Evolutionary conservation across 2,797 vertebrate species (phyloP), one percentile per base, ranked within the genome.

Genomic region (Chloroceryle amazona): DNA sequence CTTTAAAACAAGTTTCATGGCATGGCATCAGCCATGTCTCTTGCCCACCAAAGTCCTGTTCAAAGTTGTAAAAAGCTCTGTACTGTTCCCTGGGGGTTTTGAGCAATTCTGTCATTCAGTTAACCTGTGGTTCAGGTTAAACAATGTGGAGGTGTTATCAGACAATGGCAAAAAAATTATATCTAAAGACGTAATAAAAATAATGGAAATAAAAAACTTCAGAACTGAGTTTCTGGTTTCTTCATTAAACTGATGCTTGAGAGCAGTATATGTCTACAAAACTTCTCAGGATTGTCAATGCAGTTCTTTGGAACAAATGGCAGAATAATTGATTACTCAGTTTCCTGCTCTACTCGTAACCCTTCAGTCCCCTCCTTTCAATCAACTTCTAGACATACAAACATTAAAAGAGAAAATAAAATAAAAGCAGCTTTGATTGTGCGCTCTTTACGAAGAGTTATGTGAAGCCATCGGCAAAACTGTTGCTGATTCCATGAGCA

Each of bases 121-220:
- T 11, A 74, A 65, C 41, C 61, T 84, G 18, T 37, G 42, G 33
- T 44, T 97, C 74, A 73, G 42, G 39, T 94, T 66, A 87, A 97
- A 94, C 19, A 89, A 92, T 9, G 33, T 22, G 70, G 79, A 72
- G 52, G 37, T 60, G 51, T 88, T 85, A 93, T 79, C 62, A 92
- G 49, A 81, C 86, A 83, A 86, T 9, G 44, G 19, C 65, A 47
- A 47, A 23, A 61, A 93, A 75, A 47, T 2, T n/a, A 28, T 65
- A 75, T 47, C 67, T 79, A 42, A 88, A 92, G 13, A 86, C 26
- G 14, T 42, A 63, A 73, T 1, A 78, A 93, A 92, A 95, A 1
- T 58, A 92, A 72, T 41, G 31, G 37, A 97, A 96, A 97, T 81
- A 29, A 90, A 95, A 87, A 85, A 3, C 37, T 89, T 96, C 65